Conservation (phyloP, 2,113 vertebrate genomes). For the Dipodomys merriami region DNA sequence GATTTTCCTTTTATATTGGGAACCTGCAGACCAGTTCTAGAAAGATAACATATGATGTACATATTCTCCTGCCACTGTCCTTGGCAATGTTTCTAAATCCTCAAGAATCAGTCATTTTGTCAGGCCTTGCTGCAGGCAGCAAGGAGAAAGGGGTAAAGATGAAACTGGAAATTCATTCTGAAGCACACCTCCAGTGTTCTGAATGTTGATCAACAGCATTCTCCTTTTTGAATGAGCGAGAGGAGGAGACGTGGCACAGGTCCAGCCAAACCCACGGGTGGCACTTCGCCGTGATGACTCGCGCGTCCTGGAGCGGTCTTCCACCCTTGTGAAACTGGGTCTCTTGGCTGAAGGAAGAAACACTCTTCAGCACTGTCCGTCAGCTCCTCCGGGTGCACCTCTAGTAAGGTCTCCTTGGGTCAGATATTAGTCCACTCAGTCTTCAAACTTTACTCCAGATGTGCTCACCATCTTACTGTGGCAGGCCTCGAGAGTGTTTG, state of each 20-base stretch:
- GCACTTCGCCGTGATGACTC: constrained; percentile 79
- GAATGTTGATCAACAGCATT: constrained; percentile 79
- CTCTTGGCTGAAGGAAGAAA: constrained; percentile 35
- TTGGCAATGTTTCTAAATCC: background rate
- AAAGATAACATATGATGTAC: background rate
- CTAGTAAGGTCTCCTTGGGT: background rate
- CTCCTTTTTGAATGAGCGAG: constrained; percentile 76
- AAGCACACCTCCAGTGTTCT: background rate
- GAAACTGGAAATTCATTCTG: constrained; percentile 63
- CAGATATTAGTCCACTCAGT: background rate
- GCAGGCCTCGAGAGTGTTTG: background rate
- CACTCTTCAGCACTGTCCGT: constrained; percentile 14
- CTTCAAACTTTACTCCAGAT: background rate
- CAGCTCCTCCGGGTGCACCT: background rate
- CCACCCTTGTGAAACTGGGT: constrained; percentile 73
- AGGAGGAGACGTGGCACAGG: constrained; percentile 75
- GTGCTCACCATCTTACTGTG: background rate
- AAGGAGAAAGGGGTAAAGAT: constrained; percentile 5
- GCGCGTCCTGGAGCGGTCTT: constrained; percentile 69
- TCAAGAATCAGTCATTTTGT: constrained; percentile 30
- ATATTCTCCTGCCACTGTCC: background rate
- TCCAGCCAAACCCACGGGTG: constrained; percentile 76
- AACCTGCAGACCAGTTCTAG: background rate
- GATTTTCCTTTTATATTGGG: constrained; percentile 1
- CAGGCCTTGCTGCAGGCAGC: background rate